These are phyloP conservation scores for Phalacrocorax pelagicus DNA, from an alignment of 2,113 vertebrate genomes.

Conservation along the genomic window DNA sequence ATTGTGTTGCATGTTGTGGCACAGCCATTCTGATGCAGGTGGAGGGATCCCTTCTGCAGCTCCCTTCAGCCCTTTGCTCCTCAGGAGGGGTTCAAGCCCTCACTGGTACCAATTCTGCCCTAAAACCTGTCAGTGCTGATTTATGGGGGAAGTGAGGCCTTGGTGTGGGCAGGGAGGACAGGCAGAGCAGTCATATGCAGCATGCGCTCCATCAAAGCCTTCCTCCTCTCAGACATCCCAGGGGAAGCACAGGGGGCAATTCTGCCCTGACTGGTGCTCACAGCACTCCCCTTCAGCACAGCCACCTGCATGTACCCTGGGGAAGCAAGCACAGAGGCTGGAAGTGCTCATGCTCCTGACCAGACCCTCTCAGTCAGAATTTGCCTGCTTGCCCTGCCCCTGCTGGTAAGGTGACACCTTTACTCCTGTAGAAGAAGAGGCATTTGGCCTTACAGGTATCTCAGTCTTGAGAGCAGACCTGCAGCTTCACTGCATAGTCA, in stretches of 20 bases:
- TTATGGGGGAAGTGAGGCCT: background rate
- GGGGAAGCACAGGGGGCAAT: background rate
- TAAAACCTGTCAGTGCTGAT: background rate
- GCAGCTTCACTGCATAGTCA: background rate
- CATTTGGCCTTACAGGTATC: background rate
- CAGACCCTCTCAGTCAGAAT: background rate
- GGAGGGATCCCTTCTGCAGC: background rate
- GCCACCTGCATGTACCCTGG: background rate
- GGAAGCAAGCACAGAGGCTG: background rate
- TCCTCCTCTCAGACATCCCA: background rate
- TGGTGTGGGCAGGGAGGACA: background rate
- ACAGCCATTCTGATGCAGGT: rapidly evolving
- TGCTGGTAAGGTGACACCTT: background rate
- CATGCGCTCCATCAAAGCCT: background rate
- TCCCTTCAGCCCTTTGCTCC: background rate
- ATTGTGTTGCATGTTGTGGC: background rate
- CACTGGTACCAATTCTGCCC: background rate
- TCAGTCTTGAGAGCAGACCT: background rate
- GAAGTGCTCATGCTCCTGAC: background rate
- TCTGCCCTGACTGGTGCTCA: background rate
- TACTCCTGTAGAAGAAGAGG: background rate
- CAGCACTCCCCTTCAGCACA: background rate
- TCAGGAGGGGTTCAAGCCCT: background rate
- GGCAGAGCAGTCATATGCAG: background rate
- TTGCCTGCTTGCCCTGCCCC: background rate